phyloP scores from a whole-genome alignment of 2,888 invertebrate genomes.

The Venustoraphidia nigricollis region DNA sequence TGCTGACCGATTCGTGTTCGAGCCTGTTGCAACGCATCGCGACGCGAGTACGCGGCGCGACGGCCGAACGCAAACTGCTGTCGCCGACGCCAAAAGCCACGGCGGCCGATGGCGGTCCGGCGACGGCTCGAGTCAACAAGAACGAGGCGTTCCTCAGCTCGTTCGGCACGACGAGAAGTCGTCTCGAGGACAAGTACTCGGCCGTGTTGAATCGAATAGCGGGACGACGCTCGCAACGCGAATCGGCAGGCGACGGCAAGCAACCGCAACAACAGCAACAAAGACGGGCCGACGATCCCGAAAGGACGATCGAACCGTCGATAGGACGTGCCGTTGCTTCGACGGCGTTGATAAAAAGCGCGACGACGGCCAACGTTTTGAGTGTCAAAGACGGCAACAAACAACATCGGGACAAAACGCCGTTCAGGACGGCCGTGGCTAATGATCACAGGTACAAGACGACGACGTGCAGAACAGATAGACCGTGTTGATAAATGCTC shows the following conservation, averaged over 20 bases:
- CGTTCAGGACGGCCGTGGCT: constrained; percentile 30
- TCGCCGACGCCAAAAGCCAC: constrained; percentile 2
- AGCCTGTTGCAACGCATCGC: constrained; percentile 67
- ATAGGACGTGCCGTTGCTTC: constrained; percentile 22
- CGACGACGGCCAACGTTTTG: constrained; percentile 47
- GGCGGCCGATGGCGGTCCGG: constrained; percentile 13
- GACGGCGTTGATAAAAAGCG: constrained; percentile 43
- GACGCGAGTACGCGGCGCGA: constrained; percentile 52
- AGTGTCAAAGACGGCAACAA: constrained; percentile 20
- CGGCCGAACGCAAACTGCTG: constrained; percentile 25
- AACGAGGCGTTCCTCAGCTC: constrained; percentile 21
- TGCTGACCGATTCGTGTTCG: constrained; percentile 75
- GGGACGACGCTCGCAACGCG: constrained; percentile 25
- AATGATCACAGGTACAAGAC: constrained; percentile 4
- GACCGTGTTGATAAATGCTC: too few species aligned
- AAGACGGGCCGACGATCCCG: constrained; percentile 37
- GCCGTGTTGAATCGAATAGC: constrained; percentile 58
- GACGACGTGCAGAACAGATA: not conserved
- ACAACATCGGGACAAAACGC: constrained; percentile 45
- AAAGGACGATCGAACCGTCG: constrained; percentile 52
- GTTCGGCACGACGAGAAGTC: constrained; percentile 43
- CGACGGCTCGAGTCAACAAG: constrained; percentile 19
- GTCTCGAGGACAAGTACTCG: constrained; percentile 66
- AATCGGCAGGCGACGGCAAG: constrained; percentile 16
- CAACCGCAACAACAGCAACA: constrained; percentile 31